Conservation (phyloP, 2,113 vertebrate species). For the Thamnaconus septentrionalis region DNA sequence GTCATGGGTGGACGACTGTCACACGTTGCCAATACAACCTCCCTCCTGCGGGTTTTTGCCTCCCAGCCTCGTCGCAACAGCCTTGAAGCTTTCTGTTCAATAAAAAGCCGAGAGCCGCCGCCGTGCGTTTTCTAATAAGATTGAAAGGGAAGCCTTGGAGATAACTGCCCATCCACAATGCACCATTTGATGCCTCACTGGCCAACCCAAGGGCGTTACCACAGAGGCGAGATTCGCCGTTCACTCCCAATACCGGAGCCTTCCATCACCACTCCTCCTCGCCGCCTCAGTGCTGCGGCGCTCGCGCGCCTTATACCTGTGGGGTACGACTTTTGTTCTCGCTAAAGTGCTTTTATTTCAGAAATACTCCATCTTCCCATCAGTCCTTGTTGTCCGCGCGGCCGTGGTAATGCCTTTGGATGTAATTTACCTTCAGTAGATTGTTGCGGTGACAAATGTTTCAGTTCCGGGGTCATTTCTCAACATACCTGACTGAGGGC, state of each 20-base stretch:
- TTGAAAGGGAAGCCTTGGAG: conserved; percentile 66
- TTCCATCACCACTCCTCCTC: not conserved
- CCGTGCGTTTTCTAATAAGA: conserved; percentile 54
- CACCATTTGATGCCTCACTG: conserved; percentile 58
- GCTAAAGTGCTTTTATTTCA: conserved; percentile 44
- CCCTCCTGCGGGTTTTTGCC: conserved; percentile 32
- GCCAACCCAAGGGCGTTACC: conserved; percentile 60
- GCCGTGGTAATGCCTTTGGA: conserved; percentile 27
- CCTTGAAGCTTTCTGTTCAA: conserved; percentile 47
- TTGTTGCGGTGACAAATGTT: conserved; percentile 65
- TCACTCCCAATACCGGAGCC: conserved; percentile 47
- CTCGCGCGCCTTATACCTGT: too few species aligned
- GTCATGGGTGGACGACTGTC: conserved; percentile 19
- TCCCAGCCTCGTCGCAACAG: conserved; percentile 34
- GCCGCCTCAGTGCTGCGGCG: too few species aligned
- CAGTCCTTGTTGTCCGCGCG: conserved; percentile 38
- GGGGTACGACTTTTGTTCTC: conserved; percentile 24
- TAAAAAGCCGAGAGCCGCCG: conserved; percentile 30
- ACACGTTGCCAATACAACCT: conserved; percentile 26
- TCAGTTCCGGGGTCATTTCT: conserved; percentile 57
- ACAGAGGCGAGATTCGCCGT: conserved; percentile 57
- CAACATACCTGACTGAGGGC: conserved; percentile 48
- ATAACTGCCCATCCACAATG: conserved; percentile 68
- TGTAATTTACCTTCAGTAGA: conserved; percentile 54
- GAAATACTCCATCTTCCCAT: conserved; percentile 37